Conservation (phyloP, 2,888 invertebrate species). For the Noctua pronuba region DNA sequence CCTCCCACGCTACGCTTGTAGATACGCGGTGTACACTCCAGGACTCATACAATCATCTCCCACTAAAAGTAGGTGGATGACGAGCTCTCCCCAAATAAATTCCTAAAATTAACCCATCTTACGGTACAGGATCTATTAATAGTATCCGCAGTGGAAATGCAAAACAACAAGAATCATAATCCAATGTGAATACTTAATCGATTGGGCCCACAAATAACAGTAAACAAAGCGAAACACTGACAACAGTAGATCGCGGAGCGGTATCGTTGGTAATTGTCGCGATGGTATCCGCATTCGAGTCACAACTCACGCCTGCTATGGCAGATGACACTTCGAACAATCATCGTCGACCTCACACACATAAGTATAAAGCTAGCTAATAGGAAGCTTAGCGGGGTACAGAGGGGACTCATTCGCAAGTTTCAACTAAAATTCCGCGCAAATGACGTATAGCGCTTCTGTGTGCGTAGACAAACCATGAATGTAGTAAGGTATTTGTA, state of each 20-base stretch:
- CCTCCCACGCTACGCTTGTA: background rate
- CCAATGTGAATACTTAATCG: conserved; percentile 39
- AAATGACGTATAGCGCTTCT: conserved; percentile 36
- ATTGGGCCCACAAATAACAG: conserved; percentile 49
- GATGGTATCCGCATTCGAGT: conserved; percentile 55
- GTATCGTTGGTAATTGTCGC: conserved; percentile 57
- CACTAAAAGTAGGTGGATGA: conserved; percentile 16
- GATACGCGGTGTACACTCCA: conserved; percentile 1
- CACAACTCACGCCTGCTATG: conserved; percentile 9
- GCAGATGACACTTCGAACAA: conserved; percentile 16
- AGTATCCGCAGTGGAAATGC: conserved; percentile 13
- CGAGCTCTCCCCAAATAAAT: conserved; percentile 6
- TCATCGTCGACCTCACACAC: conserved; percentile 23
- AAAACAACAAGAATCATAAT: conserved; percentile 43
- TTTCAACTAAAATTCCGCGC: conserved; percentile 39
- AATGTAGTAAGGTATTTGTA: conserved; percentile 27
- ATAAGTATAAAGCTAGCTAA: background rate
- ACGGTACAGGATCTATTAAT: conserved; percentile 24
- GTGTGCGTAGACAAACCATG: conserved; percentile 32
- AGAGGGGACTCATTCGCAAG: conserved; percentile 8
- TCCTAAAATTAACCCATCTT: conserved; percentile 14
- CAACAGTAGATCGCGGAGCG: conserved; percentile 54
- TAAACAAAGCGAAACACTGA: conserved; percentile 41
- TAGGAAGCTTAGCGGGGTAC: conserved; percentile 19
- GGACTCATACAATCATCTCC: background rate